phyloP scores from a whole-genome alignment of 2,797 vertebrate genomes.

The Pseudotriccus pelzelni region DNA sequence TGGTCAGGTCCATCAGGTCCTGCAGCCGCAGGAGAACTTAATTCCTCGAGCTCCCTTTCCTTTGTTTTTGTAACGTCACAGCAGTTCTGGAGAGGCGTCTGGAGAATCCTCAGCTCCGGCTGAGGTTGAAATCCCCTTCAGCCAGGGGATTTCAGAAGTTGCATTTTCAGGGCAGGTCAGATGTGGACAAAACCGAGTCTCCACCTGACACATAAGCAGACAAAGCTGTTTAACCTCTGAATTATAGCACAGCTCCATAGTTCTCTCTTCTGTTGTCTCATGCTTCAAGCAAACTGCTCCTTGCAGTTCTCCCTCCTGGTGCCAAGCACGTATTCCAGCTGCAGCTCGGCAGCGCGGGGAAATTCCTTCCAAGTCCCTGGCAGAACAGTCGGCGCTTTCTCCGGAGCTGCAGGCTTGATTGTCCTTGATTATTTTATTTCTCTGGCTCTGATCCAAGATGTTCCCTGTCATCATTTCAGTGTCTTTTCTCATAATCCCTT shows the following conservation, averaged over 20 bases:
- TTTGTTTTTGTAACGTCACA: slow-evolving; percentile 16
- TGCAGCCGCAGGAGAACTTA: slow-evolving; percentile 34
- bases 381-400: slow-evolving; percentile 65
- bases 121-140: neutral
- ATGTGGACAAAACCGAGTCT: slow-evolving; percentile 52
- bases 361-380: slow-evolving; percentile 60
- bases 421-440: slow-evolving; percentile 74
- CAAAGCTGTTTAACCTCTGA: slow-evolving; percentile 54
- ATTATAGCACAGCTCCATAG: slow-evolving; percentile 39
- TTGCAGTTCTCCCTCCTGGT: slow-evolving; percentile 54
- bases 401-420: slow-evolving; percentile 73
- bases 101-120: slow-evolving; percentile 39
- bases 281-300: slow-evolving; percentile 42
- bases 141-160: slow-evolving; percentile 36
- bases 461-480: slow-evolving; percentile 79
- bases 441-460: slow-evolving; percentile 79
- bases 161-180: slow-evolving; percentile 45
- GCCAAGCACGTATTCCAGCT: slow-evolving; percentile 53
- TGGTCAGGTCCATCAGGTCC: slow-evolving; percentile 30
- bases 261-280: slow-evolving; percentile 39
- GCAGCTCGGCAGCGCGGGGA: slow-evolving; percentile 38
- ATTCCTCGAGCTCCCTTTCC: slow-evolving; percentile 46
- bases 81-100: slow-evolving; percentile 58
- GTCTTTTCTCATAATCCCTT: slow-evolving; percentile 80
- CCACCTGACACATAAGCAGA: slow-evolving; percentile 50